Evolutionary conservation across 2,888 invertebrate genomes (phyloP).

Genomic region (Furcula furcula): DNA sequence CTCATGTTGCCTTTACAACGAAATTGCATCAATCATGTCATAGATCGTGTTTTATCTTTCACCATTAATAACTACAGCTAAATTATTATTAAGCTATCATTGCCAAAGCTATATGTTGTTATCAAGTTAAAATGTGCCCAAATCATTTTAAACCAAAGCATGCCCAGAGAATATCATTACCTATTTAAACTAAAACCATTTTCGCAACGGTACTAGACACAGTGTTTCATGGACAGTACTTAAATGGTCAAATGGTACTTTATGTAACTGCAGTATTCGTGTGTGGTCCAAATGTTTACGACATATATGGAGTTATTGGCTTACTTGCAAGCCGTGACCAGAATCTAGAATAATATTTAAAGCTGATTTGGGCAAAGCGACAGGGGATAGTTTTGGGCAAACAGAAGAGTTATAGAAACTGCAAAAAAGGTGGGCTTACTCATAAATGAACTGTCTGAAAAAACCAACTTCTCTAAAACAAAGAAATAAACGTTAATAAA

Average conservation of each 20-base stretch:
- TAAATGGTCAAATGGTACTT: slow-evolving; percentile 23
- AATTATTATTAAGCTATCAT: too few species aligned
- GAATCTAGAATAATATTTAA: slow-evolving; percentile 16
- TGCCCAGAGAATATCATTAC: neutral
- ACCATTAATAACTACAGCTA: too few species aligned
- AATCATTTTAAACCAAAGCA: neutral
- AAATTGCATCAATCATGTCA: too few species aligned
- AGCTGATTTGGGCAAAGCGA: slow-evolving; percentile 3
- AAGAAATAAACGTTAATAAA: too few species aligned
- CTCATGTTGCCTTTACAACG: neutral
- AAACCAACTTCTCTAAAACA: too few species aligned
- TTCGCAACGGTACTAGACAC: slow-evolving; percentile 7
- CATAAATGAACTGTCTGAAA: too few species aligned
- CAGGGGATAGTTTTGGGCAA: too few species aligned
- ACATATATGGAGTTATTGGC: slow-evolving; percentile 32
- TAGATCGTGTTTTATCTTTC: too few species aligned
- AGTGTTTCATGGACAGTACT: slow-evolving; percentile 12
- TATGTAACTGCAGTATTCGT: slow-evolving; percentile 20
- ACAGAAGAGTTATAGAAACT: too few species aligned
- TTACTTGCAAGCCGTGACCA: slow-evolving; percentile 15
- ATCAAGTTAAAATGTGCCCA: too few species aligned
- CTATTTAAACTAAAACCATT: slow-evolving; percentile 1
- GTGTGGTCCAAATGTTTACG: slow-evolving; percentile 44
- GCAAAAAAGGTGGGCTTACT: too few species aligned
- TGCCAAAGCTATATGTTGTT: too few species aligned